Conservation (phyloP, 1,140 invertebrate species). For the Lasioglossum baleicum region DNA sequence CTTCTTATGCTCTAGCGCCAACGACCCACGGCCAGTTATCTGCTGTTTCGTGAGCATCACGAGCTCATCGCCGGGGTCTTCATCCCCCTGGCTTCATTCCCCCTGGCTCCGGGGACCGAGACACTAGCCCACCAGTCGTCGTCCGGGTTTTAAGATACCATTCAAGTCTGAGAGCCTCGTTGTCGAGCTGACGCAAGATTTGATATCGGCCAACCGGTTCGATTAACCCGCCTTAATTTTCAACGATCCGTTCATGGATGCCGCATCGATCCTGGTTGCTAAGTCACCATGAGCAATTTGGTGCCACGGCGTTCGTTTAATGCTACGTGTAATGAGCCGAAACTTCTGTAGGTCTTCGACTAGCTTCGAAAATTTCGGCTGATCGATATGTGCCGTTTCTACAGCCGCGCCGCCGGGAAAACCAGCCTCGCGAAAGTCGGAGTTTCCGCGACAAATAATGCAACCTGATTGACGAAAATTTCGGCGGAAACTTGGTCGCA, state of each 20-base stretch:
- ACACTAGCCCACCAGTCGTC: no score
- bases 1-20: conserved; percentile 46
- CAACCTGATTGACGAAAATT: not conserved
- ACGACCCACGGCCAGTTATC: conserved; percentile 48
- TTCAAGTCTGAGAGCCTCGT: not conserved
- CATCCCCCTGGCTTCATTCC: not conserved
- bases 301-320: not conserved
- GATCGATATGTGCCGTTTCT: not conserved
- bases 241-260: not conserved
- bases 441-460: not conserved
- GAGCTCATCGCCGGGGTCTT: not conserved
- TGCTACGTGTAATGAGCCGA: not conserved
- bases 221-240: not conserved
- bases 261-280: not conserved
- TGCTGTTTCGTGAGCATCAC: conserved; percentile 5
- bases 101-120: not conserved
- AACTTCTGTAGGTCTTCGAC: not conserved
- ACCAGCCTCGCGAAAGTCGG: not conserved
- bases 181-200: not conserved
- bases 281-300: not conserved
- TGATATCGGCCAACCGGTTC: not conserved
- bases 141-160: not conserved
- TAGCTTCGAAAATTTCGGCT: not conserved
- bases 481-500: not conserved
- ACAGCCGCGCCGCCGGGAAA: not conserved